phyloP scores from a whole-genome alignment of 2,888 invertebrate species.

The Prenolepis imparis region DNA sequence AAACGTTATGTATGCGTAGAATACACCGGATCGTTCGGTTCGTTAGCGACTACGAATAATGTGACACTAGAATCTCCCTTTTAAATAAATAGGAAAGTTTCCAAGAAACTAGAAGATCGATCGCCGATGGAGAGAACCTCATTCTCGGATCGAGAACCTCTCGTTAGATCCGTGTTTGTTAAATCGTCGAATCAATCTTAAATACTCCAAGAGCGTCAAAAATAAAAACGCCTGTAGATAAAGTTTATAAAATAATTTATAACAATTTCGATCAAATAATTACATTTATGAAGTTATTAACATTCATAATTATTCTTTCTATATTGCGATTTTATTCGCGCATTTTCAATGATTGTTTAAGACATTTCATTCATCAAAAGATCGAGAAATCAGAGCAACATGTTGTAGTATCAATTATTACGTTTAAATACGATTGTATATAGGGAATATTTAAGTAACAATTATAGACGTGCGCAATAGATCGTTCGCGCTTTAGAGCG shows the following conservation, averaged over 20 bases:
- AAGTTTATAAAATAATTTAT: background rate
- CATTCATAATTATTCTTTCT: background rate
- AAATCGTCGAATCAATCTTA: constrained; percentile 16
- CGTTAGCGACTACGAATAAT: constrained; percentile 72
- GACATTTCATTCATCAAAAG: background rate
- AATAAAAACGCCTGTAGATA: background rate
- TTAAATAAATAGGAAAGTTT: constrained; percentile 53
- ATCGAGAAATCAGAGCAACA: background rate
- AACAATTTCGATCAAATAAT: constrained; percentile 5
- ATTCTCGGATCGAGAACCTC: constrained; percentile 13
- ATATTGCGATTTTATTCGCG: background rate
- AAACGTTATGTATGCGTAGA: constrained; percentile 65
- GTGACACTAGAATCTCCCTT: constrained; percentile 66
- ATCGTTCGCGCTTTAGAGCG: constrained; percentile 6
- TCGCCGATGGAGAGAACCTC: background rate
- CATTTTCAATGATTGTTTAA: background rate
- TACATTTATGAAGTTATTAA: constrained; percentile 7
- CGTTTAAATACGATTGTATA: background rate
- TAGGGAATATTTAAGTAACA: background rate
- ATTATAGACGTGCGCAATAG: constrained; percentile 1
- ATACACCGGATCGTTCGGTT: constrained; percentile 68
- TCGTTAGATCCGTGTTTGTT: constrained; percentile 60
- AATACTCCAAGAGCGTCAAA: background rate
- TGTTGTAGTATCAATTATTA: background rate
- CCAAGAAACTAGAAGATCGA: constrained; percentile 48